These are phyloP conservation scores for Rhyacophila brunnea DNA, from an alignment of 1,140 invertebrate species.

Conservation along the genomic window DNA sequence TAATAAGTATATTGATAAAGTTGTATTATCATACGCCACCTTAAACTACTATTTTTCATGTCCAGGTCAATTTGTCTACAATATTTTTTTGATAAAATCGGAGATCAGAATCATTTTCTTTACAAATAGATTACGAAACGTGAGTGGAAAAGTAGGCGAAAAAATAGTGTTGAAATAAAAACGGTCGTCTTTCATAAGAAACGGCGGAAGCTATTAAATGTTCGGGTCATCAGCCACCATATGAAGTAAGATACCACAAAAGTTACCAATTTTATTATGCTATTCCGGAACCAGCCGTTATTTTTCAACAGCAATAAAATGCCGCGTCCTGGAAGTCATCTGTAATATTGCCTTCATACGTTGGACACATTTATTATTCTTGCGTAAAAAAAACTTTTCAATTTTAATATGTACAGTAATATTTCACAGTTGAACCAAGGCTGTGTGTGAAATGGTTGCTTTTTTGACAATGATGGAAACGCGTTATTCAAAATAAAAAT, in stretches of 20 bases:
- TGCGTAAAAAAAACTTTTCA: not conserved
- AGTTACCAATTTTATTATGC: not conserved
- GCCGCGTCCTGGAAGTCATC: not conserved
- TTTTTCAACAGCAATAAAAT: conserved; percentile 1
- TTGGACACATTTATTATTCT: not conserved
- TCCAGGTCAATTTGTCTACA: too few relatives aligned
- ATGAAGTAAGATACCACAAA: conserved; percentile 2
- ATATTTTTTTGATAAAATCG: too few relatives aligned
- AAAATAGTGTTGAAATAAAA: conserved; percentile 6
- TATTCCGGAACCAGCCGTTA: not conserved
- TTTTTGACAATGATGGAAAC: too few relatives aligned
- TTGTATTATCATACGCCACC: too few relatives aligned
- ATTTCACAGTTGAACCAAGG: too few relatives aligned
- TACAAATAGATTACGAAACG: too few relatives aligned
- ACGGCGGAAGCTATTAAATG: conserved; percentile 18
- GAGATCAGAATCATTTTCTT: too few relatives aligned
- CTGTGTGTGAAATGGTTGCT: too few relatives aligned
- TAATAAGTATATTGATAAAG: too few relatives aligned
- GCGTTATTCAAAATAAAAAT: too few relatives aligned
- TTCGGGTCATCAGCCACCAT: not conserved
- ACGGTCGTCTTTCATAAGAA: conserved; percentile 11
- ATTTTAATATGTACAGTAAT: not conserved
- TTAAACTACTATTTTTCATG: too few relatives aligned
- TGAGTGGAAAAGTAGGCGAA: not conserved
- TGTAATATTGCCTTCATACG: not conserved